Evolutionary conservation across 2,888 invertebrate species (phyloP), one percentile per base, ranked within the genome.

Genomic region (Cataglyphis altisquamis): DNA sequence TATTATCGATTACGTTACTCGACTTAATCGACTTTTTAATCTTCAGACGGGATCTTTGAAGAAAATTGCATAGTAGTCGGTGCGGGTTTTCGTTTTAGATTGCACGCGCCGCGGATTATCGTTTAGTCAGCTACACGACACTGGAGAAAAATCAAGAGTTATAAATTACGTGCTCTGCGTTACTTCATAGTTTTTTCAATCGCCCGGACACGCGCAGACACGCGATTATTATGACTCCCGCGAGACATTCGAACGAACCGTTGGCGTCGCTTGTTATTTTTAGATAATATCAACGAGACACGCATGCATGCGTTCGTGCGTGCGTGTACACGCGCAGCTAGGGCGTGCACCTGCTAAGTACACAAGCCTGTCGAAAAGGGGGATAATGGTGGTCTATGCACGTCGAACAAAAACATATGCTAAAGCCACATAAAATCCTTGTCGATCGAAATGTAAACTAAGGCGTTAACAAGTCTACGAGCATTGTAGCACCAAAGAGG

Each of bases 221-320:
- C 70, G 60, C 60, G 70, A 78, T 68, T 78, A 70, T 68, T 78
- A 78, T 60, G 70, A 60, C 32, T 70, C 78, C 60, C 70, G n/a
- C 45, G 78, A 78, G 78, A 70, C 78, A 45, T 39, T 55, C 70
- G 21, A 41, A 68, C 55, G 60, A 70, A 70, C 45, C 18, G 57
- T 32, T 25, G 78, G 72, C 72, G 72, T 62, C 72, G 70, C 78
- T 62, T 45, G 78, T 80, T 80, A 80, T 70, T 80, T 80, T 80
- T 72, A 70, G 78, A 80, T 78, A 57, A 78, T 70, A 78, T 68
- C 57, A 45, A 41, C 60, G 72, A 21, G 78, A 78, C 60, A 62
- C 60, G 72, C 60, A 25, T 45, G 21, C 32, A 32, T 78, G 77
- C 77, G 77, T 67, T 29, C 25, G 9, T 39, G 45, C 57, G 70